Conservation (phyloP, 2,113 vertebrate genomes). For the Neogobius melanostomus region DNA sequence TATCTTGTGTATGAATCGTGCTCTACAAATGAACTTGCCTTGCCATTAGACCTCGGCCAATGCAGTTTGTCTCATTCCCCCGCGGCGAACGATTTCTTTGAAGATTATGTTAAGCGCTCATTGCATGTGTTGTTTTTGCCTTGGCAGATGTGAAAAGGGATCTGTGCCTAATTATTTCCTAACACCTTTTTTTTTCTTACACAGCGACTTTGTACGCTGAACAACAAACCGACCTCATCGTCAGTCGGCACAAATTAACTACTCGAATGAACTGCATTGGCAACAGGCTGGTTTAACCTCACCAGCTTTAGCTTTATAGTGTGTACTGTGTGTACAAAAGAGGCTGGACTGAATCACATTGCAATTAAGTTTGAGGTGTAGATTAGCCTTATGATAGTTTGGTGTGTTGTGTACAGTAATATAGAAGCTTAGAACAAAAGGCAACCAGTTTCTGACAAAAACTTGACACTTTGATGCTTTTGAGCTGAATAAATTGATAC, state of each 20-base stretch:
- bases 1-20: no score
- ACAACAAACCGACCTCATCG: background rate
- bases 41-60: no score
- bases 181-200: background rate
- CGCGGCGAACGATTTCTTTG: no score
- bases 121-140: background rate
- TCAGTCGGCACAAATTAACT: background rate
- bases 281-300: background rate
- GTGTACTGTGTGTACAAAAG: background rate
- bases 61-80: no score
- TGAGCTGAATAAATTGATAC: no score
- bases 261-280: background rate
- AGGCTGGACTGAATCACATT: background rate
- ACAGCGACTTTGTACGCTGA: background rate
- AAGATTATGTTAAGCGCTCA: no score
- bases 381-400: background rate
- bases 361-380: background rate
- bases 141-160: background rate
- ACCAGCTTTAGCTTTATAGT: no score
- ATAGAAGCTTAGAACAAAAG: no score
- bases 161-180: background rate
- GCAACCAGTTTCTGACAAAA: no score
- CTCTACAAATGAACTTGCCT: no score
- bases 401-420: no score
- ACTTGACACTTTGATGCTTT: no score